Conservation (phyloP, 1,140 invertebrate genomes). For the Cyclargus thomasi region DNA sequence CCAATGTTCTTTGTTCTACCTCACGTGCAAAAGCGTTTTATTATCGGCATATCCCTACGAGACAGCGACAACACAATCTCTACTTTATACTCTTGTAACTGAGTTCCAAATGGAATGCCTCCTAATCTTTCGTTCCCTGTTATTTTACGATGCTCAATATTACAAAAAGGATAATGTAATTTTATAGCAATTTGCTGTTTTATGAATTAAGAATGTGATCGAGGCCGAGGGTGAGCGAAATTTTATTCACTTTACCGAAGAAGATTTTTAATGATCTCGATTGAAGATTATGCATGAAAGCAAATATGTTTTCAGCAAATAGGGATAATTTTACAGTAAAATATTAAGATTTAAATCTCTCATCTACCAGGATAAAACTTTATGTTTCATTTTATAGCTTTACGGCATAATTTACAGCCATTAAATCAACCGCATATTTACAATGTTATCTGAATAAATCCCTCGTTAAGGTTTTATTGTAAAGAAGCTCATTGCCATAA, state of each 20-base stretch:
- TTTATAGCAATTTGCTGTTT: conserved; percentile 15
- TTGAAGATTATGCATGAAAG: neutral
- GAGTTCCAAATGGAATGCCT: conserved; percentile 41
- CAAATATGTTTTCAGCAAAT: too few relatives aligned
- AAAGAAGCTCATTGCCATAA: neutral
- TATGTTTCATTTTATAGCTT: too few relatives aligned
- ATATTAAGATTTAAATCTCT: too few relatives aligned
- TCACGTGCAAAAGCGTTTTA: conserved; percentile 61
- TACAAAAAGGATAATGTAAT: conserved; percentile 5
- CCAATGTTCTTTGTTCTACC: conserved; percentile 56
- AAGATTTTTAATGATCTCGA: neutral
- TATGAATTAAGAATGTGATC: conserved; percentile 21
- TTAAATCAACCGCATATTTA: too few relatives aligned
- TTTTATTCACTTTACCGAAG: neutral
- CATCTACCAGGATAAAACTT: too few relatives aligned
- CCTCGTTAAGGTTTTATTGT: neutral
- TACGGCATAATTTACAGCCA: too few relatives aligned
- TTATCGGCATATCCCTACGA: conserved; percentile 39
- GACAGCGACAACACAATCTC: conserved; percentile 22
- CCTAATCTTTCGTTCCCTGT: conserved; percentile 25
- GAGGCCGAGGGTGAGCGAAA: neutral
- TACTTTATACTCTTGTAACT: neutral
- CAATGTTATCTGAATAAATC: neutral
- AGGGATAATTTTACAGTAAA: too few relatives aligned
- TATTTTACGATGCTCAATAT: conserved; percentile 24